Evolutionary conservation across 2,888 invertebrate species (phyloP).

Genomic region (Aplocera efformata): DNA sequence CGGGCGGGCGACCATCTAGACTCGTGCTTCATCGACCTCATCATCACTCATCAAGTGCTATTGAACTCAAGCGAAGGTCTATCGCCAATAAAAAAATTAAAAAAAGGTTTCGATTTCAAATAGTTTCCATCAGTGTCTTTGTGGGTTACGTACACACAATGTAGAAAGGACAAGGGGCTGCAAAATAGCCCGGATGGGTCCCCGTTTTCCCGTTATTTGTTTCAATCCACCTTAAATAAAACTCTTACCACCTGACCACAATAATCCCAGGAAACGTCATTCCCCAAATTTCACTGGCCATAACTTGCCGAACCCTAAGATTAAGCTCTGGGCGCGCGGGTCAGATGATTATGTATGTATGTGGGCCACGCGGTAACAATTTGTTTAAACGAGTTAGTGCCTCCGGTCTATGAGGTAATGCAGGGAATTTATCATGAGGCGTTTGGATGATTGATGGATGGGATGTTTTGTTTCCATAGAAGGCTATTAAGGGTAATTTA

Average conservation of each 20-base stretch:
- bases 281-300: constrained; percentile 33
- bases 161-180: no score
- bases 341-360: constrained; percentile 28
- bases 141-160: no score
- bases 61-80: no score
- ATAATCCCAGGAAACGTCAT: constrained; percentile 26
- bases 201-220: constrained; percentile 2
- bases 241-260: constrained; percentile 23
- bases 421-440: constrained; percentile 27
- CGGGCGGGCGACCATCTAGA: no score
- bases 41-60: no score
- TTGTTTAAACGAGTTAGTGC: constrained; percentile 33
- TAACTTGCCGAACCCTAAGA: constrained; percentile 33
- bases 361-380: constrained; percentile 31
- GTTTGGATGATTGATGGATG: constrained; percentile 18
- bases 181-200: no score
- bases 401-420: constrained; percentile 25
- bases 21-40: no score
- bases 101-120: no score
- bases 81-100: no score
- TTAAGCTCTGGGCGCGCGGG: constrained; percentile 25
- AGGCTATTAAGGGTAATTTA: background rate
- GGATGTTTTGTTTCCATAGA: constrained; percentile 4
- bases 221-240: constrained; percentile 6
- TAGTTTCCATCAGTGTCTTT: no score